These are phyloP conservation scores for Melanostigma gelatinosum DNA, from an alignment of 2,113 vertebrate genomes.

Conservation along the genomic window DNA sequence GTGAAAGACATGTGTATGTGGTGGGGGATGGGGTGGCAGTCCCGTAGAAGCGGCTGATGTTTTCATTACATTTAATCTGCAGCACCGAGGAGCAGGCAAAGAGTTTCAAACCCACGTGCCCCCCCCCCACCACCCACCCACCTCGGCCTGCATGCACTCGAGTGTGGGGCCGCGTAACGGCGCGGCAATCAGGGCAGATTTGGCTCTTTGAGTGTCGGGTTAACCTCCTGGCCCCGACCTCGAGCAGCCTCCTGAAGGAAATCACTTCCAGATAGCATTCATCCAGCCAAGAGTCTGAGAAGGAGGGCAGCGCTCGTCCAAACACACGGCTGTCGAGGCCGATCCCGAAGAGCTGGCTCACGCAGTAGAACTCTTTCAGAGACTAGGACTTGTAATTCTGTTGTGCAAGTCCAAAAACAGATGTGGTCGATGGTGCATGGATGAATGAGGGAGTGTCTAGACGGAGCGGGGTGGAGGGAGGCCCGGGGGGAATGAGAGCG, in stretches of 20 bases:
- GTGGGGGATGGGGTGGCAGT: constrained; percentile 17
- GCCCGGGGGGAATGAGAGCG: constrained; percentile 2
- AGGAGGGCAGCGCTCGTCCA: background rate
- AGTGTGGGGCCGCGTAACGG: constrained; percentile 19
- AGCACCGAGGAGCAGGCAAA: constrained; percentile 2
- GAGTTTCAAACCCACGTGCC: constrained; percentile 34
- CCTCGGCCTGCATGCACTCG: constrained; percentile 10
- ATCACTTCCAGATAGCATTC: constrained; percentile 58
- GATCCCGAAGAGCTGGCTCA: background rate
- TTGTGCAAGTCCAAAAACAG: constrained; percentile 52
- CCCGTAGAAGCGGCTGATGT: constrained; percentile 32
- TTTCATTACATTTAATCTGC: constrained; percentile 54
- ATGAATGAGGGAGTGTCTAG: constrained; percentile 46
- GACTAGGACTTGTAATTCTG: background rate
- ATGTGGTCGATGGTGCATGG: constrained; percentile 40
- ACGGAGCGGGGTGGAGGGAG: constrained; percentile 16
- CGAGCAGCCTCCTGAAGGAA: constrained; percentile 36
- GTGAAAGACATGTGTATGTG: constrained; percentile 1
- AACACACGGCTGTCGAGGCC: constrained; percentile 11
- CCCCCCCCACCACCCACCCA: background rate
- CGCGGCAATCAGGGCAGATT: constrained; percentile 10
- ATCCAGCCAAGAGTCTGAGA: constrained; percentile 46
- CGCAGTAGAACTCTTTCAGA: background rate
- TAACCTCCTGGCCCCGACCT: constrained; percentile 61
- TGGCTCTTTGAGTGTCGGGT: constrained; percentile 52